These are phyloP conservation scores for Pseudonaja textilis DNA, from an alignment of 2,113 vertebrate genomes.

Conservation along the genomic window DNA sequence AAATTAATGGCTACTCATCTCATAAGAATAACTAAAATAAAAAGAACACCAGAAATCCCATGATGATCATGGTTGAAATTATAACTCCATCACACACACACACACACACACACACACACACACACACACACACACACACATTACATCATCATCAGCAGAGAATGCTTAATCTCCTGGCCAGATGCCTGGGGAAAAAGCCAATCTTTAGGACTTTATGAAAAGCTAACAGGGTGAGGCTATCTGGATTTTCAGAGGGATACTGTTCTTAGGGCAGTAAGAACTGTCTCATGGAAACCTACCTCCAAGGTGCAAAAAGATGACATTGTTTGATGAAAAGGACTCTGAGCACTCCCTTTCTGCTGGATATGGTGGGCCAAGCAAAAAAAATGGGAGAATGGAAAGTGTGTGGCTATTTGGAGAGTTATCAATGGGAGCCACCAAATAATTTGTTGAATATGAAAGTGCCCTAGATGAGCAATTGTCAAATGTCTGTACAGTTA, in stretches of 20 bases:
- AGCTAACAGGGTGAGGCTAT: neutral
- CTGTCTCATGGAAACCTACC: neutral
- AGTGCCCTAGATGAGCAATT: neutral
- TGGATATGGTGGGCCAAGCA: neutral
- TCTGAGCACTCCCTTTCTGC: neutral
- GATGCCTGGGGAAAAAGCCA: neutral
- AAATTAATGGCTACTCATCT: neutral
- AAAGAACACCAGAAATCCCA: neutral
- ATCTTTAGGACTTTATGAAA: neutral
- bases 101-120: neutral
- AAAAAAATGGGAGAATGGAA: neutral
- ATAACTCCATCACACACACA: too few relatives aligned
- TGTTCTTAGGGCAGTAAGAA: neutral
- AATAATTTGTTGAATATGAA: neutral
- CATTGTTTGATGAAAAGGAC: neutral
- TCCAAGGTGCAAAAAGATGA: neutral
- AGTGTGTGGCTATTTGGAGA: neutral
- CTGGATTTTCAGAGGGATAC: neutral
- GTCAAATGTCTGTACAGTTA: neutral
- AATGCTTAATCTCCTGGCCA: neutral
- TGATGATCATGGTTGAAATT: neutral
- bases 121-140: neutral
- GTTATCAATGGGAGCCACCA: neutral
- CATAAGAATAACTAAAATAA: neutral
- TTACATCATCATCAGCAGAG: neutral